Evolutionary conservation across 2,888 invertebrate species (phyloP).

Genomic region (Sesia bembeciformis): DNA sequence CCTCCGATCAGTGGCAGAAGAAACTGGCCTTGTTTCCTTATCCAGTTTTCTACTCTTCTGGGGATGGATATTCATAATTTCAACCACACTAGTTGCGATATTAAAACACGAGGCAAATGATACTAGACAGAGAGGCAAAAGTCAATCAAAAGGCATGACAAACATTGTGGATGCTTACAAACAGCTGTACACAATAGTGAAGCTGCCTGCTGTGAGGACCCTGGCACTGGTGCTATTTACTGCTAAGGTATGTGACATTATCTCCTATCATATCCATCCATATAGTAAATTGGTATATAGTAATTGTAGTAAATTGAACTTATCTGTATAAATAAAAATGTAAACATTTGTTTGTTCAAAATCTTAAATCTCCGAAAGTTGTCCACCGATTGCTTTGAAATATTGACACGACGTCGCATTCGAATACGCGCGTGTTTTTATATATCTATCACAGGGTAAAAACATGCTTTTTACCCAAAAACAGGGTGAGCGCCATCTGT

Average conservation of each 20-base stretch:
- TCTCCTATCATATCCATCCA: too few relatives aligned
- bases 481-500: too few relatives aligned
- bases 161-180: slow-evolving; percentile 82
- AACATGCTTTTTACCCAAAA: too few relatives aligned
- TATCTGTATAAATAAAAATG: too few relatives aligned
- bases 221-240: slow-evolving; percentile 89
- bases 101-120: slow-evolving; percentile 87
- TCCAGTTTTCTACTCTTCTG: slow-evolving; percentile 94
- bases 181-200: slow-evolving; percentile 86
- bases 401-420: too few relatives aligned
- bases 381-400: too few relatives aligned
- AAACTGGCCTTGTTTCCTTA: slow-evolving; percentile 82
- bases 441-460: too few relatives aligned
- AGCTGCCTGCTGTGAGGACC: slow-evolving; percentile 85
- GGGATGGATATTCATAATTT: slow-evolving; percentile 92
- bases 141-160: slow-evolving; percentile 44
- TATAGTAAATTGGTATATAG: too few relatives aligned
- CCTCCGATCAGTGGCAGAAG: slow-evolving; percentile 80
- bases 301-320: too few relatives aligned
- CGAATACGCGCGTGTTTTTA: too few relatives aligned
- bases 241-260: slow-evolving; percentile 79
- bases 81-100: slow-evolving; percentile 91
- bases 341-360: too few relatives aligned
- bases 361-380: too few relatives aligned
- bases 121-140: slow-evolving; percentile 24